phyloP scores from a whole-genome alignment of 2,888 invertebrate species.

The Argyra leucocephala region DNA sequence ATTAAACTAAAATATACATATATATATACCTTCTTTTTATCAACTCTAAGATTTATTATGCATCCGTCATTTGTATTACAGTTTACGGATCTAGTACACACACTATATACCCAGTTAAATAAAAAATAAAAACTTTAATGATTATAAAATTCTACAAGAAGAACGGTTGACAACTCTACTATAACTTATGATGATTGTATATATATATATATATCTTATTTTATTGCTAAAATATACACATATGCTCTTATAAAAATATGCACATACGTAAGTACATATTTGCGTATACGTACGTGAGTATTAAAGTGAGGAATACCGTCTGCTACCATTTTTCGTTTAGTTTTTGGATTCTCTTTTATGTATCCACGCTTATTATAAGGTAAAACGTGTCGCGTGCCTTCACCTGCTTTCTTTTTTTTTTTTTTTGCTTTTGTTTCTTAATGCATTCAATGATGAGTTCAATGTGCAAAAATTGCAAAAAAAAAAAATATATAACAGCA shows the following conservation, averaged over 20 bases:
- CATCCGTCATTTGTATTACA: too few species aligned
- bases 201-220: too few species aligned
- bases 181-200: too few species aligned
- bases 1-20: too few species aligned
- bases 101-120: too few species aligned
- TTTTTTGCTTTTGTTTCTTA: neutral
- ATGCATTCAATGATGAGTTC: neutral
- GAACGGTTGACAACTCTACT: neutral
- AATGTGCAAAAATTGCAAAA: neutral
- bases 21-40: too few species aligned
- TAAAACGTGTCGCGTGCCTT: constrained; percentile 20
- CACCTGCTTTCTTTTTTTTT: constrained; percentile 17
- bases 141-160: too few species aligned
- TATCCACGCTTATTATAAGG: neutral
- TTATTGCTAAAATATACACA: neutral
- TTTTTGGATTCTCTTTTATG: neutral
- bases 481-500: neutral
- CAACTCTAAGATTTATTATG: too few species aligned
- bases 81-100: too few species aligned
- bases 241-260: neutral
- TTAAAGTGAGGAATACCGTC: neutral
- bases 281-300: neutral
- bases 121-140: too few species aligned
- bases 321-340: neutral
- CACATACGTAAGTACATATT: neutral